Conservation (phyloP, 2,797 vertebrate genomes). For the Gobio occitaniae region DNA sequence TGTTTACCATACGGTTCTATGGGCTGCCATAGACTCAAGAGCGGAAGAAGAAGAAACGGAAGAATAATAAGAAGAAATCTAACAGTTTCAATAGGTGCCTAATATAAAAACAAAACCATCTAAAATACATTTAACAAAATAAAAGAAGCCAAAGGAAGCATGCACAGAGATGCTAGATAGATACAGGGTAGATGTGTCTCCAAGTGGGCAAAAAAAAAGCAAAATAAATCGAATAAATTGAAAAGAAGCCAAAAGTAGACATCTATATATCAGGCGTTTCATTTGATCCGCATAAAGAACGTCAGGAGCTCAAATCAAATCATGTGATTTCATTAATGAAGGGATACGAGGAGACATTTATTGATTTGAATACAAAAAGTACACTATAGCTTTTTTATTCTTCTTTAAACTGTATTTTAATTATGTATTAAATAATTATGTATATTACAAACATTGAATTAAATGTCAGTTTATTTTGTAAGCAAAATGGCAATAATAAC, state of each 20-base stretch:
- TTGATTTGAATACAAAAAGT: no score
- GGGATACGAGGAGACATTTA: no score
- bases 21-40: no score
- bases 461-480: neutral
- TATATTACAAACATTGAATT: neutral
- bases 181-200: neutral
- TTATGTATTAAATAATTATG: neutral
- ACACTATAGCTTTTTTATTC: neutral
- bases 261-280: no score
- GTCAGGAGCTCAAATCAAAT: no score
- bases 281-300: no score
- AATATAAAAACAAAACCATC: neutral
- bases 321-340: no score
- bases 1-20: no score
- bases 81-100: no score
- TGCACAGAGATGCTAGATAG: neutral
- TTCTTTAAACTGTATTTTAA: neutral
- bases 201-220: neutral
- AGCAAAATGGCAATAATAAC: neutral
- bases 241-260: no score
- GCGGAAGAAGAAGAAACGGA: no score
- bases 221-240: neutral
- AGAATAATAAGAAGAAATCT: no score
- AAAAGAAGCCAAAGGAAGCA: neutral
- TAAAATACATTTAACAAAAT: neutral